phyloP scores from a whole-genome alignment of 2,113 vertebrate species.

The Pachyramphus minor region DNA sequence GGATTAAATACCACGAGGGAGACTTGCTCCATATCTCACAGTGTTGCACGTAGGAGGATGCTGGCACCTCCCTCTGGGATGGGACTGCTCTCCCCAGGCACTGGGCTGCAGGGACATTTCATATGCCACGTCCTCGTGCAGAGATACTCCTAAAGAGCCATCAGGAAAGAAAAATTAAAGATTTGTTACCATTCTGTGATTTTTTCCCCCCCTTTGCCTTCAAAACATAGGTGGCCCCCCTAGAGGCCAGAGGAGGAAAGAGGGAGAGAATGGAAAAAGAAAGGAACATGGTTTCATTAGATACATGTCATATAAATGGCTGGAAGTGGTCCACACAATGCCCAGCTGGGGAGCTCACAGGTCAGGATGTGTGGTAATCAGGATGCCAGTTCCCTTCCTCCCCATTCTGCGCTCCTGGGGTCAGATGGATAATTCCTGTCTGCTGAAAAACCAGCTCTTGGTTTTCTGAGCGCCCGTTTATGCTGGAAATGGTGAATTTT shows the following conservation, averaged over 20 bases:
- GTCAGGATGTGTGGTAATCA: fast-evolving
- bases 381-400: not conserved
- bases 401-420: not conserved
- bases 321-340: not conserved
- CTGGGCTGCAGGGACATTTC: not conserved
- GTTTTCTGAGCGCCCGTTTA: not conserved
- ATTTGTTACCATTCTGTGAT: not conserved
- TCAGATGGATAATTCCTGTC: not conserved
- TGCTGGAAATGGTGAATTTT: not conserved
- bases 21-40: not conserved
- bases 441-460: not conserved
- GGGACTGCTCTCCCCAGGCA: not conserved
- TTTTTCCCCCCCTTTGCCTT: not conserved
- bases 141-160: not conserved
- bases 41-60: not conserved
- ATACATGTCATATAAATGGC: not conserved
- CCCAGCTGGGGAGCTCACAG: not conserved
- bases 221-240: not conserved
- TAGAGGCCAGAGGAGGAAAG: conserved; percentile 15
- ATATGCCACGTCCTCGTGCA: not conserved
- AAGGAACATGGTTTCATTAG: not conserved
- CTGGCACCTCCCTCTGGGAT: not conserved
- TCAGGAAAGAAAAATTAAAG: not conserved
- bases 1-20: not conserved
- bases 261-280: not conserved